Conservation (phyloP, 2,113 vertebrate species). For the Egretta garzetta region DNA sequence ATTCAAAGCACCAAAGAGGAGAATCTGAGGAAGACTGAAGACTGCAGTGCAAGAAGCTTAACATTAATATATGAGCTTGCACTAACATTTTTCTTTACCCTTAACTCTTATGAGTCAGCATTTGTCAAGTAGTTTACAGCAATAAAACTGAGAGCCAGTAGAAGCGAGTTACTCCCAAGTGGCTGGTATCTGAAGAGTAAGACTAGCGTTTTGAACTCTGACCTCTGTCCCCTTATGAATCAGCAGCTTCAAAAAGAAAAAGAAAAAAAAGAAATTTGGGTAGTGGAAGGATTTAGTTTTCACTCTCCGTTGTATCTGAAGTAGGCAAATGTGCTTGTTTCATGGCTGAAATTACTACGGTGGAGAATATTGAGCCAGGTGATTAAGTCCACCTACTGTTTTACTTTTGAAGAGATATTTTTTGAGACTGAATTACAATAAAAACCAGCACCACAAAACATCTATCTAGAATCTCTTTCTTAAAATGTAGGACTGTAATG, state of each 20-base stretch:
- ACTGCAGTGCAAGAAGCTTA: background rate
- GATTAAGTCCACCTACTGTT: background rate
- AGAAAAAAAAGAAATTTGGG: background rate
- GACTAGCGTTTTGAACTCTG: constrained; percentile 44
- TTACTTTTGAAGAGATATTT: background rate
- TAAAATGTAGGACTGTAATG: background rate
- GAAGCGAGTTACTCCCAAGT: constrained; percentile 19
- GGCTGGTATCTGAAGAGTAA: constrained; percentile 17
- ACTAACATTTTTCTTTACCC: background rate
- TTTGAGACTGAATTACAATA: background rate
- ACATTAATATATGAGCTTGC: background rate
- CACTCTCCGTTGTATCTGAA: background rate
- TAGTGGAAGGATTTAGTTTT: background rate
- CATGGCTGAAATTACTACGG: background rate
- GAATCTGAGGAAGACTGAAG: background rate
- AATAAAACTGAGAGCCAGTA: constrained; percentile 8
- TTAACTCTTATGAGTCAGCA: background rate
- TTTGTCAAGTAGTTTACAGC: background rate
- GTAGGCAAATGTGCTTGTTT: background rate
- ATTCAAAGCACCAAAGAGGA: background rate
- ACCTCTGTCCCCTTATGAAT: constrained; percentile 25
- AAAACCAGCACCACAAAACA: background rate
- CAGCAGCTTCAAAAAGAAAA: constrained; percentile 12
- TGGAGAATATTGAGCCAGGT: background rate
- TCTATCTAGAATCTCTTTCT: background rate